These are phyloP conservation scores for Astreopora myriophthalma DNA, from an alignment of 64 coral and sea anemone genomes.

Conservation along the genomic window DNA sequence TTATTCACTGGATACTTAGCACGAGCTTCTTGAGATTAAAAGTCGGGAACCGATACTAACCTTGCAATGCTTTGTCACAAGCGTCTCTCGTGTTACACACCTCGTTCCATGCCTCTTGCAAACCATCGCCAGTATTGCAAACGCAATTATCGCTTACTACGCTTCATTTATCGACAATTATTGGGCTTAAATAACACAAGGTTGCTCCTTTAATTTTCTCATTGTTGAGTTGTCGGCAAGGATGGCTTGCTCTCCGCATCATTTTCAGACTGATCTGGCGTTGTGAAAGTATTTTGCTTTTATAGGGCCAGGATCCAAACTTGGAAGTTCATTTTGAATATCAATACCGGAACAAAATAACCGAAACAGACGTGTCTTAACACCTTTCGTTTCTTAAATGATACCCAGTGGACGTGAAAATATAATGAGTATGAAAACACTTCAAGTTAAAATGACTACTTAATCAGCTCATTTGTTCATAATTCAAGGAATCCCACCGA, in stretches of 20 bases:
- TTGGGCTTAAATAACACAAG: conserved; percentile 21
- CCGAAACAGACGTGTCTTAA: neutral
- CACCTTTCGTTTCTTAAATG: neutral
- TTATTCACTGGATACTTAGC: neutral
- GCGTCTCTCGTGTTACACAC: neutral
- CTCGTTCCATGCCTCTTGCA: conserved; percentile 28
- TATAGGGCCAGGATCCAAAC: neutral
- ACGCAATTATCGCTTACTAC: conserved; percentile 19
- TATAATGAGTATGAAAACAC: neutral
- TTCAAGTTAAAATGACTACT: neutral
- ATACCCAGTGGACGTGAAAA: neutral
- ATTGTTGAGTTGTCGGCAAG: conserved; percentile 25
- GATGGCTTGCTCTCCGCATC: neutral
- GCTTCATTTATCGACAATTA: conserved; percentile 35
- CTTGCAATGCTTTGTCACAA: conserved; percentile 42
- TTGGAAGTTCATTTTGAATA: too few species aligned
- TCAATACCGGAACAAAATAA: neutral
- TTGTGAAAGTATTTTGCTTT: neutral
- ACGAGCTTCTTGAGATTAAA: neutral
- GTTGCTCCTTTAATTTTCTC: neutral
- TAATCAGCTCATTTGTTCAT: neutral
- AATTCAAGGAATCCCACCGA: neutral
- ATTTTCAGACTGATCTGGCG: neutral
- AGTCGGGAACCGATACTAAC: neutral
- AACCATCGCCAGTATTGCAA: neutral